A percentile compares a stretch with the other conserved stretches of the same genome.
These are phyloP conservation scores for Meloidogyne floridensis DNA, from an alignment of 1,140 invertebrate genomes.

Conservation along the genomic window DNA sequence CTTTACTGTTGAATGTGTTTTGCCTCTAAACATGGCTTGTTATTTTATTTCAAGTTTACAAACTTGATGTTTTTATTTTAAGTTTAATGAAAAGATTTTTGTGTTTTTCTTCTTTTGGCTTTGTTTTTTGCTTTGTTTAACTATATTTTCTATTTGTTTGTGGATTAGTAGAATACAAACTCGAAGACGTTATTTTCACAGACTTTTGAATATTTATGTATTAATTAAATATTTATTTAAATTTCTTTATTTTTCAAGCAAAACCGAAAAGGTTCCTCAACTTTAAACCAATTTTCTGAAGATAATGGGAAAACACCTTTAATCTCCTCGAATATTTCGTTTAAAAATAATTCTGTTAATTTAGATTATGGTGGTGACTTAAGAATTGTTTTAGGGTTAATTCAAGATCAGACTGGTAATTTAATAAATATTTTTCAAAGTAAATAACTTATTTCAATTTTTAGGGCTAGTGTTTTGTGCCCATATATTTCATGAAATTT, in stretches of 20 bases:
- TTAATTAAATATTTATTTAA: background rate
- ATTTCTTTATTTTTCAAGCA: background rate
- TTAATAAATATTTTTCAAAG: too few relatives aligned
- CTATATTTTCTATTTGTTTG: constrained; percentile 48
- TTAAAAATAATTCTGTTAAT: constrained; percentile 5
- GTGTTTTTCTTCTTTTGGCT: constrained; percentile 66
- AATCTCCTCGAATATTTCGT: constrained; percentile 1
- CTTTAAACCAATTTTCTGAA: constrained; percentile 17
- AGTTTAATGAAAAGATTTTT: constrained; percentile 66
- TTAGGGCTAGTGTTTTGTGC: constrained; percentile 42
- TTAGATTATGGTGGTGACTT: constrained; percentile 38
- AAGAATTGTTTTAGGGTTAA: constrained; percentile 40
- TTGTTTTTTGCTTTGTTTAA: constrained; percentile 49
- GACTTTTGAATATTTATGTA: constrained; percentile 41
- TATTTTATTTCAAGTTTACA: constrained; percentile 40
- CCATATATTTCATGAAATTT: constrained; percentile 52
- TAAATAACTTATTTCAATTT: too few relatives aligned
- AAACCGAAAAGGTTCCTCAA: background rate
- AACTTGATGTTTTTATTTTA: constrained; percentile 30
- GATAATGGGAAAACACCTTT: constrained; percentile 15
- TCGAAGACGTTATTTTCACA: constrained; percentile 37
- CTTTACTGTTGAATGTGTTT: constrained; percentile 56
- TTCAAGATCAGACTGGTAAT: constrained; percentile 44
- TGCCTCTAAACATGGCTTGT: constrained; percentile 52
- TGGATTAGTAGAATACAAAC: constrained; percentile 38